Evolutionary conservation across 1,140 invertebrate species (phyloP).

Genomic region (Sweltsa coloradensis): DNA sequence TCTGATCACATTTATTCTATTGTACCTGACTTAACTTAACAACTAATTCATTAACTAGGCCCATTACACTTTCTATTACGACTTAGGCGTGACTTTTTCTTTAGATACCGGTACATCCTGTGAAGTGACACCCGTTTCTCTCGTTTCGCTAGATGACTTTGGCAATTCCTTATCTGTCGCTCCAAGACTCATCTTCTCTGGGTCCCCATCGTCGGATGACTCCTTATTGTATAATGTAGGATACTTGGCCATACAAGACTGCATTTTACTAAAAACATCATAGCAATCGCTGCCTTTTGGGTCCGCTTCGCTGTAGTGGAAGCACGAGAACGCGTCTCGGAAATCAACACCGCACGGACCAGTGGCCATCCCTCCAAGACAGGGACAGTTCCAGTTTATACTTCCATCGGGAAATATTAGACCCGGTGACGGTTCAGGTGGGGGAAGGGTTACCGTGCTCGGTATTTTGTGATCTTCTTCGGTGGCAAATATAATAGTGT

Average conservation of each 20-base stretch:
- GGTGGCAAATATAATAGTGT: conserved; percentile 71
- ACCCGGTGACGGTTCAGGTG: conserved; percentile 60
- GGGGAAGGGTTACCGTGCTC: conserved; percentile 55
- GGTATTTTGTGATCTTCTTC: conserved; percentile 65
- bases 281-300: conserved; percentile 84
- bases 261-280: conserved; percentile 82
- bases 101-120: no score
- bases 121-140: no score
- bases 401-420: conserved; percentile 75
- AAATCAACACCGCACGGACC: conserved; percentile 91
- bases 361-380: conserved; percentile 88
- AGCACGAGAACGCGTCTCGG: conserved; percentile 87
- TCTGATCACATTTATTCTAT: no score
- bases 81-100: no score
- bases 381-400: conserved; percentile 96
- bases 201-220: conserved; percentile 17
- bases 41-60: no score
- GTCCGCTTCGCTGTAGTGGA: conserved; percentile 69
- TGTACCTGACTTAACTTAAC: no score
- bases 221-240: conserved; percentile 71
- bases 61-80: no score
- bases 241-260: conserved; percentile 82
- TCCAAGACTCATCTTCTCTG: no score
- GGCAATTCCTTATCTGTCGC: no score
- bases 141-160: no score